Percentiles rank a stretch among this genome's conserved stretches.
These are phyloP conservation scores for Drosophila serrata DNA, from an alignment of 1,140 invertebrate species.

Conservation along the genomic window DNA sequence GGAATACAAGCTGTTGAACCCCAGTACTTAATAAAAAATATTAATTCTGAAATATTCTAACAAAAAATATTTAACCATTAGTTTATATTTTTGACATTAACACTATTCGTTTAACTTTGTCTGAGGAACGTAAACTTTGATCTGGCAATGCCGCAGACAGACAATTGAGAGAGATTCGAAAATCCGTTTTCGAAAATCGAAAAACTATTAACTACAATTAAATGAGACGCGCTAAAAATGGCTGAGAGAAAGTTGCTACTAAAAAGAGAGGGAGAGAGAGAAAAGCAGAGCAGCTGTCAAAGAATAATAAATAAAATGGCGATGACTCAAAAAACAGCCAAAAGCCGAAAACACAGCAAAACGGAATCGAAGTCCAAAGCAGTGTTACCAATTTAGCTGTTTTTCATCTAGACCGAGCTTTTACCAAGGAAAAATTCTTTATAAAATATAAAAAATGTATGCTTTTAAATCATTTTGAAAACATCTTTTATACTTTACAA, in stretches of 20 bases:
- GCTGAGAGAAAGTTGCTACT: conserved; percentile 1
- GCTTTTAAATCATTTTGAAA: neutral
- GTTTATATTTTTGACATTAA: neutral
- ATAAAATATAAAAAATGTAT: neutral
- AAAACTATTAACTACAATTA: conserved; percentile 72
- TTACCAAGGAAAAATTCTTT: neutral
- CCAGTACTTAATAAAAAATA: too few species aligned
- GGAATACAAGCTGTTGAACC: too few species aligned
- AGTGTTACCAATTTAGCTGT: neutral
- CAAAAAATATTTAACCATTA: neutral
- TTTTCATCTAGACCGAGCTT: neutral
- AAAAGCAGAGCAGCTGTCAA: conserved; percentile 24
- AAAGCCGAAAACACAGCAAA: conserved; percentile 36
- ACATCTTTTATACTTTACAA: neutral
- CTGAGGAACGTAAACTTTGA: neutral
- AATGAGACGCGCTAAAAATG: conserved; percentile 46
- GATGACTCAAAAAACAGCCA: conserved; percentile 68
- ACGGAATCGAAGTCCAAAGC: conserved; percentile 1
- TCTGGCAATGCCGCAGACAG: conserved; percentile 30
- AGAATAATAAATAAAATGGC: conserved; percentile 63
- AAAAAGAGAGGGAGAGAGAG: neutral
- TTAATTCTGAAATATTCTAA: too few species aligned
- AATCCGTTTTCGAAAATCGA: conserved; percentile 64
- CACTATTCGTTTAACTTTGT: neutral
- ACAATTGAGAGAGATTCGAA: conserved; percentile 9